A percentile compares a stretch with the other conserved stretches of the same genome.
Conservation (phyloP, 2,888 invertebrate genomes). For the Aleiodes alternator region DNA sequence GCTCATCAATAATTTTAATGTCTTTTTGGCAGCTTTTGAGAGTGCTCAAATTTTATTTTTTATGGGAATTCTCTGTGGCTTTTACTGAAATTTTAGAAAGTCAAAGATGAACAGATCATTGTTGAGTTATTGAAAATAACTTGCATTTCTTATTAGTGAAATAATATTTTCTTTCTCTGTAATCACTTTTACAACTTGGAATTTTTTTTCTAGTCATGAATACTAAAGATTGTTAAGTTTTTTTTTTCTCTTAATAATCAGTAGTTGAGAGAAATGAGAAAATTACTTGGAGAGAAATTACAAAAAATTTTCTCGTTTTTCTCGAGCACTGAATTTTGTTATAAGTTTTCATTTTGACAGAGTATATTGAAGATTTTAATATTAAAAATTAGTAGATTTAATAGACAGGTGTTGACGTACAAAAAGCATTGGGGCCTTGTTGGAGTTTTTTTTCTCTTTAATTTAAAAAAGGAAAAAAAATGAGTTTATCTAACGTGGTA, state of each 20-base stretch:
- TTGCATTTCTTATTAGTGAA: too few relatives aligned
- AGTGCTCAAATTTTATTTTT: conserved; percentile 31
- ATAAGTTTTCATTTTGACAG: conserved; percentile 25
- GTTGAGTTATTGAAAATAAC: conserved; percentile 6
- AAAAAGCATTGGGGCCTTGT: conserved; percentile 31
- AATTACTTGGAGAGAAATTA: neutral
- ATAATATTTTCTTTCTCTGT: too few relatives aligned
- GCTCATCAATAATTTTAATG: conserved; percentile 24
- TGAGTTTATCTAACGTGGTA: conserved; percentile 41
- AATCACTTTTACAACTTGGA: neutral
- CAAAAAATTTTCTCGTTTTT: conserved; percentile 8
- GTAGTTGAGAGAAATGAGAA: conserved; percentile 6
- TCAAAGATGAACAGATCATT: neutral
- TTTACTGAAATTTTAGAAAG: neutral
- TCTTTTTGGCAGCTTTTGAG: conserved; percentile 13
- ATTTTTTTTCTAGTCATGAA: conserved; percentile 20
- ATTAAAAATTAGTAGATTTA: conserved; percentile 18
- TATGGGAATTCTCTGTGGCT: conserved; percentile 1
- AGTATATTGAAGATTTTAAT: conserved; percentile 17
- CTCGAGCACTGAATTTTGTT: neutral
- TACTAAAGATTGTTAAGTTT: conserved; percentile 39
- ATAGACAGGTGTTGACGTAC: conserved; percentile 8
- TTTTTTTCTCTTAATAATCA: conserved; percentile 19
- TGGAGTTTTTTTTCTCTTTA: conserved; percentile 38
- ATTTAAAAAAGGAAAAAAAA: conserved; percentile 12